phyloP scores from a whole-genome alignment of 1,140 invertebrate species.

The Diorhabda carinulata region DNA sequence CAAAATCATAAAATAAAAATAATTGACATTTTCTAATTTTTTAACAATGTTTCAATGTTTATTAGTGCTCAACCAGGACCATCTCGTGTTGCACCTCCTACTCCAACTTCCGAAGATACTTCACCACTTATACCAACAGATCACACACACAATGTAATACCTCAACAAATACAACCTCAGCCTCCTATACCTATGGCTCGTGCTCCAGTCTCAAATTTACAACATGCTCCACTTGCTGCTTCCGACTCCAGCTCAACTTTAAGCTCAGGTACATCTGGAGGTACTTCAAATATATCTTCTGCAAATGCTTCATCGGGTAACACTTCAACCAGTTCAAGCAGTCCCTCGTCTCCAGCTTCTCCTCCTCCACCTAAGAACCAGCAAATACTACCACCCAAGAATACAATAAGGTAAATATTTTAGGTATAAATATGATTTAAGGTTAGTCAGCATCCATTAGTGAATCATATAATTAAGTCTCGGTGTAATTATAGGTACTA shows the following conservation, averaged over 20 bases:
- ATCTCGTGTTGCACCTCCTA: conserved; percentile 60
- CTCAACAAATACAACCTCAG: conserved; percentile 26
- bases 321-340: conserved; percentile 60
- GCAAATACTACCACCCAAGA: conserved; percentile 48
- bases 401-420: conserved; percentile 45
- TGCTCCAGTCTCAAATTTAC: conserved; percentile 6
- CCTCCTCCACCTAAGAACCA: conserved; percentile 45
- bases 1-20: too few relatives aligned
- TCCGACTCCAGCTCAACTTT: conserved; percentile 56
- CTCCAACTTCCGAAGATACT: conserved; percentile 58
- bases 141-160: conserved; percentile 47
- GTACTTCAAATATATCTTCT: conserved; percentile 48
- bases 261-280: conserved; percentile 55
- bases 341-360: conserved; percentile 48
- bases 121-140: conserved; percentile 58
- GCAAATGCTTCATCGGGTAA: conserved; percentile 61
- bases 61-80: conserved; percentile 58
- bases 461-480: too few relatives aligned
- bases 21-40: too few relatives aligned
- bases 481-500: too few relatives aligned
- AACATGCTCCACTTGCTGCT: conserved; percentile 38
- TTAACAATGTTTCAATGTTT: background rate
- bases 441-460: too few relatives aligned
- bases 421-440: background rate
- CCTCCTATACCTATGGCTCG: background rate